Conservation (phyloP, 2,888 invertebrate genomes). For the Stegophylla sp. region DNA sequence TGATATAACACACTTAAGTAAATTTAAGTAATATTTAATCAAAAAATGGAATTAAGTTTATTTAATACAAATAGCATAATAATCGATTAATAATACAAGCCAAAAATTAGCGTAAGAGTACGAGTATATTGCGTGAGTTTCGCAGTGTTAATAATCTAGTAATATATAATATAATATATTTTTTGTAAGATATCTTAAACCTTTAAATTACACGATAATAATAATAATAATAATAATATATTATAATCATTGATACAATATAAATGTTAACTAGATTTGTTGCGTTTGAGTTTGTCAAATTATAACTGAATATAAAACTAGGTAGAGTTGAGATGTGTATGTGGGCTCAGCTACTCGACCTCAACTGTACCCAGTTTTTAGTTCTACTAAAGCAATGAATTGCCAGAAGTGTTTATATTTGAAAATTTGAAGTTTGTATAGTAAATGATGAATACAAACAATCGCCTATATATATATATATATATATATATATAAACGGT, state of each 20-base stretch:
- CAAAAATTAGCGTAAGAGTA: constrained; percentile 12
- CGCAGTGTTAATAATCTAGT: constrained; percentile 3
- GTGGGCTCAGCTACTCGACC: constrained; percentile 45
- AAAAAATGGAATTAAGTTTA: constrained; percentile 10
- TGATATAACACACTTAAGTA: constrained; percentile 17
- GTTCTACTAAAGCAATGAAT: not conserved
- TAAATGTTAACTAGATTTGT: constrained; percentile 2
- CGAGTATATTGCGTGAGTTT: constrained; percentile 12
- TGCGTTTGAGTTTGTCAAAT: constrained; percentile 58
- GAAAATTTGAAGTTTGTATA: too few relatives aligned
- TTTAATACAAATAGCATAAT: constrained; percentile 9
- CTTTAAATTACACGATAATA: constrained; percentile 17
- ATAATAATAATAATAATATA: constrained; percentile 19
- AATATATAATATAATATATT: constrained; percentile 38
- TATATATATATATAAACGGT: too few relatives aligned
- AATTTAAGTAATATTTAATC: constrained; percentile 30
- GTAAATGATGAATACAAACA: too few relatives aligned
- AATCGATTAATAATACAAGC: constrained; percentile 25
- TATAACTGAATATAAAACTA: constrained; percentile 56
- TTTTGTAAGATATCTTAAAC: constrained; percentile 3
- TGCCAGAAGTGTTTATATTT: too few relatives aligned
- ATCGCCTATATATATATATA: too few relatives aligned
- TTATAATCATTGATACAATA: constrained; percentile 12
- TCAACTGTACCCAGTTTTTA: constrained; percentile 51
- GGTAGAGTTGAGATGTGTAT: constrained; percentile 57